Percentiles rank a stretch among this genome's conserved stretches.
Conservation (phyloP, 2,888 invertebrate species). For the Lacanobia oleracea region DNA sequence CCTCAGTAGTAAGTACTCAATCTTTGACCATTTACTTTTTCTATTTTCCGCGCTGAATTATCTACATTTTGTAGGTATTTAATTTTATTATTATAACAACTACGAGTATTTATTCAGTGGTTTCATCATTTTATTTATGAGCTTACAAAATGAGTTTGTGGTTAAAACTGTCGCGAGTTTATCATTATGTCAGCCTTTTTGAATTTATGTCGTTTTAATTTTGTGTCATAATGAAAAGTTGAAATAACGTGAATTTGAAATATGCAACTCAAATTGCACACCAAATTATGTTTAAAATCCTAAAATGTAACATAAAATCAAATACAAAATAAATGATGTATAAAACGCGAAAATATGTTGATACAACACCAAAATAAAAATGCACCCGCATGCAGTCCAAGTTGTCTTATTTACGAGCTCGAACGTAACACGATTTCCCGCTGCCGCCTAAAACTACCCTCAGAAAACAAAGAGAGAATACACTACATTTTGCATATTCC, state of each 20-base stretch:
- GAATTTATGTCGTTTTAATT: constrained; percentile 5
- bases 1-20: neutral
- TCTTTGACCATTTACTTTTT: neutral
- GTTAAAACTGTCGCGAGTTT: neutral
- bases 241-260: neutral
- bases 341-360: constrained; percentile 34
- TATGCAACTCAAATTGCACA: neutral
- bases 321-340: constrained; percentile 6
- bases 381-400: constrained; percentile 35
- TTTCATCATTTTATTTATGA: constrained; percentile 11
- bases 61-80: neutral
- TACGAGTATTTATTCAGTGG: neutral
- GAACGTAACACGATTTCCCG: constrained; percentile 50
- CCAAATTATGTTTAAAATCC: neutral
- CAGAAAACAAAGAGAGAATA: constrained; percentile 47
- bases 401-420: constrained; percentile 57
- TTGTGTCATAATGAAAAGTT: neutral
- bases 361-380: constrained; percentile 47
- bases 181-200: neutral
- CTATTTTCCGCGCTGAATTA: neutral
- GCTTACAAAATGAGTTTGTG: neutral
- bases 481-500: constrained; percentile 49
- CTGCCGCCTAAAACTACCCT: constrained; percentile 52
- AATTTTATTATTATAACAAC: no score
- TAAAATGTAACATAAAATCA: neutral